Conservation (phyloP, 2,113 vertebrate species). For the Polyodon spathula region DNA sequence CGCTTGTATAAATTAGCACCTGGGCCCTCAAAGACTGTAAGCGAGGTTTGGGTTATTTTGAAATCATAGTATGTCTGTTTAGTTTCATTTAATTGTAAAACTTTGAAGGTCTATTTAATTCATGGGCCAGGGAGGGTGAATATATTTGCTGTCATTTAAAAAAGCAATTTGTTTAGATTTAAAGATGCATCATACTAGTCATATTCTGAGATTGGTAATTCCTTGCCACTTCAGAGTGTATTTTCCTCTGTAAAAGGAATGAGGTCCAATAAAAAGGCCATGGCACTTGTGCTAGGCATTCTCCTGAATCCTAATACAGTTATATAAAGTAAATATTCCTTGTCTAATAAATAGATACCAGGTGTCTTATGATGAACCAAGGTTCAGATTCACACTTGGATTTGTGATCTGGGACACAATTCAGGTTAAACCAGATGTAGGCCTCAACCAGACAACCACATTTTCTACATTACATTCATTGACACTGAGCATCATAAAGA, state of each 20-base stretch:
- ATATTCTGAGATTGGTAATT: slow-evolving; percentile 5
- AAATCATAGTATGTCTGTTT: slow-evolving; percentile 36
- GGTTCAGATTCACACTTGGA: no score
- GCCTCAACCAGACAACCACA: no score
- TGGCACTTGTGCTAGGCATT: neutral
- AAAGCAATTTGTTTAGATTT: slow-evolving; percentile 6
- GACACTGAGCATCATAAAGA: no score
- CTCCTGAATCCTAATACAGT: neutral
- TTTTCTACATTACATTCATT: no score
- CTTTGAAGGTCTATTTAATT: slow-evolving; percentile 7
- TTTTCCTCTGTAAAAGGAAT: slow-evolving; percentile 2
- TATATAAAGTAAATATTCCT: neutral
- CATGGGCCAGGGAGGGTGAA: neutral
- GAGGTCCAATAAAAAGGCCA: neutral
- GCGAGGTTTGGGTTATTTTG: slow-evolving; percentile 21
- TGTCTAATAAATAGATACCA: no score
- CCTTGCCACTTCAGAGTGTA: neutral
- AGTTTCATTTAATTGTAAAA: slow-evolving; percentile 30
- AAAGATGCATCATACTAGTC: slow-evolving; percentile 4
- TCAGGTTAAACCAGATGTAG: no score
- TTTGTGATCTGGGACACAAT: no score
- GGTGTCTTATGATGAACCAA: no score
- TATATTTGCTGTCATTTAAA: slow-evolving; percentile 9
- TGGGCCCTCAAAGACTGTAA: slow-evolving; percentile 34
- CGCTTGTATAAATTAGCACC: slow-evolving; percentile 51